Evolutionary conservation across 2,113 vertebrate species (phyloP).

Genomic region (Pelobates fuscus): DNA sequence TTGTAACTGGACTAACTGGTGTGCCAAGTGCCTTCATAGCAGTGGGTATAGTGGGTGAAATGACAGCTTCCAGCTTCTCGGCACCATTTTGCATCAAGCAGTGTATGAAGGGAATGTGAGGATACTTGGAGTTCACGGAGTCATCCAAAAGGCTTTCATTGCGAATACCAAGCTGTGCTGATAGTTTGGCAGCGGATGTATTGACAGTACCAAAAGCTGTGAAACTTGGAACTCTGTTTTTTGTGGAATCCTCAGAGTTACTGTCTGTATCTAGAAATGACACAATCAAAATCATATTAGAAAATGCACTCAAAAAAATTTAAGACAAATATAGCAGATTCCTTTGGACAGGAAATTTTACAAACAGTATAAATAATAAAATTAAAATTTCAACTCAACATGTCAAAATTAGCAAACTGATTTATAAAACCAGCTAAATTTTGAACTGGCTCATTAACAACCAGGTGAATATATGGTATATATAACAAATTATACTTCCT

Average conservation of each 20-base stretch:
- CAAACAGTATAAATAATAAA: too few relatives aligned
- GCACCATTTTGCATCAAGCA: slow-evolving; percentile 78
- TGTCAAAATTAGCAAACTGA: too few relatives aligned
- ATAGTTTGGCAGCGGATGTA: slow-evolving; percentile 64
- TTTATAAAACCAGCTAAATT: too few relatives aligned
- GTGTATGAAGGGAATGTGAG: slow-evolving; percentile 76
- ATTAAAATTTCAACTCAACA: too few relatives aligned
- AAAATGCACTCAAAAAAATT: too few relatives aligned
- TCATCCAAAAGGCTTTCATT: slow-evolving; percentile 63
- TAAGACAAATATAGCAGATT: too few relatives aligned
- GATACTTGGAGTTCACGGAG: slow-evolving; percentile 68
- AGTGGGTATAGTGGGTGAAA: slow-evolving; percentile 67
- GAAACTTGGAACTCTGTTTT: slow-evolving; percentile 68
- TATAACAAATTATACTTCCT: too few relatives aligned
- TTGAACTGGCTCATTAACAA: too few relatives aligned
- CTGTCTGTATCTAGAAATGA: slow-evolving; percentile 81
- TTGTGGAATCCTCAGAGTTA: slow-evolving; percentile 85
- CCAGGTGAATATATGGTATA: too few relatives aligned
- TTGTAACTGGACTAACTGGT: slow-evolving; percentile 70
- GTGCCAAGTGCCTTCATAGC: slow-evolving; percentile 76
- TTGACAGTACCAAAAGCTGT: slow-evolving; percentile 62
- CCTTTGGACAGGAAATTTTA: too few relatives aligned
- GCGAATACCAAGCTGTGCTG: slow-evolving; percentile 65
- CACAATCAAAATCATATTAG: slow-evolving; percentile 39
- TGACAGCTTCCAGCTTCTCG: slow-evolving; percentile 67